Conservation (phyloP, 2,797 vertebrate genomes). For the Masticophis lateralis region DNA sequence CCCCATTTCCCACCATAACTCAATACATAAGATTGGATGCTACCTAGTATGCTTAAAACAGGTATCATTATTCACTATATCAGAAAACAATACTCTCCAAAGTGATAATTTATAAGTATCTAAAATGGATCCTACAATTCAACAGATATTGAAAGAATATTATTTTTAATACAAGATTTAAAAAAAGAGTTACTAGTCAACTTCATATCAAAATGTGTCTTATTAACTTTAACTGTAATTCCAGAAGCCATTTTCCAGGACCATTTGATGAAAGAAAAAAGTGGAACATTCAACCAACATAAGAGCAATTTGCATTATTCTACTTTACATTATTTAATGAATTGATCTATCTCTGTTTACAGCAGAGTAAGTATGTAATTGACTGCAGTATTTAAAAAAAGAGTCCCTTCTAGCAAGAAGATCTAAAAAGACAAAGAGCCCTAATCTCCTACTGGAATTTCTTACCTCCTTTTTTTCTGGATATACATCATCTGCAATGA, state of each 20-base stretch:
- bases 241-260: background rate
- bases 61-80: background rate
- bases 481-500: slow-evolving; percentile 72
- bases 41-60: background rate
- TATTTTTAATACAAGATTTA: background rate
- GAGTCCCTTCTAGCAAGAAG: background rate
- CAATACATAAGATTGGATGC: background rate
- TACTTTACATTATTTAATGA: background rate
- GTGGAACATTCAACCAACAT: background rate
- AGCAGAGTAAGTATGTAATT: background rate
- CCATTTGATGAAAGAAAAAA: background rate
- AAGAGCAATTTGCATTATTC: background rate
- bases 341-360: background rate
- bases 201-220: background rate
- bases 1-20: background rate
- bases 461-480: slow-evolving; percentile 76
- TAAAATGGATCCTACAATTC: background rate
- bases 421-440: background rate
- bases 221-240: background rate
- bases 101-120: background rate
- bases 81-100: background rate
- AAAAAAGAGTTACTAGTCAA: background rate
- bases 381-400: background rate
- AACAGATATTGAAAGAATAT: background rate
- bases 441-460: background rate